A percentile compares a stretch with the other conserved stretches of the same genome.
Conservation (phyloP, 2,888 invertebrate species). For the Pristionchus mayeri region DNA sequence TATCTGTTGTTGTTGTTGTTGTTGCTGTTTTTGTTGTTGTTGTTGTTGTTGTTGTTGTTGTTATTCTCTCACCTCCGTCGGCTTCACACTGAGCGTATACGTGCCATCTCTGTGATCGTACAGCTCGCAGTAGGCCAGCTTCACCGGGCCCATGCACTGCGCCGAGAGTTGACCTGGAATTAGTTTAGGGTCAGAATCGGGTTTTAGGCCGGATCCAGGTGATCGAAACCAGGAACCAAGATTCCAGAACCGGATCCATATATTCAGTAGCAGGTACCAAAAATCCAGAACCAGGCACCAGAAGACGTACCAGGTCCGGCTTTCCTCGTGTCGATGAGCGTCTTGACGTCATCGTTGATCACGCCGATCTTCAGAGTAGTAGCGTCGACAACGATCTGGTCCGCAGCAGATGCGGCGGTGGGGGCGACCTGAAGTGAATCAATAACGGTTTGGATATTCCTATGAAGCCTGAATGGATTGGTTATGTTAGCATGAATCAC, state of each 20-base stretch:
- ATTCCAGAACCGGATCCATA: not conserved
- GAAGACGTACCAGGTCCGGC: conserved; percentile 84
- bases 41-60: not conserved
- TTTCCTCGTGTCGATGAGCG: conserved; percentile 95
- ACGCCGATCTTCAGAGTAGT: conserved; percentile 94
- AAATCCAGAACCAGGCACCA: not conserved
- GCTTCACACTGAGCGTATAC: conserved; percentile 88
- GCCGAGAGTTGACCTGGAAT: conserved; percentile 89
- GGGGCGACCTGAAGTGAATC: conserved; percentile 57
- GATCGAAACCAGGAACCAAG: not conserved
- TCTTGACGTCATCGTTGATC: conserved; percentile 94
- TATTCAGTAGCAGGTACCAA: not conserved
- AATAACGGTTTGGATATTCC: no score
- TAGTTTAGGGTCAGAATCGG: not conserved
- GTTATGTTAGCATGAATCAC: no score
- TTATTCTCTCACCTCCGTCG: conserved; percentile 83
- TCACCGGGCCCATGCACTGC: conserved; percentile 92
- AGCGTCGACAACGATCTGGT: conserved; percentile 85
- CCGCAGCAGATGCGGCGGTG: conserved; percentile 72
- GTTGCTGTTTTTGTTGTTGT: no score
- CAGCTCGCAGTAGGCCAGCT: conserved; percentile 96
- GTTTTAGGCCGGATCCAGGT: no score
- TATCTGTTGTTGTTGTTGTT: not conserved
- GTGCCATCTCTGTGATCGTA: conserved; percentile 98
- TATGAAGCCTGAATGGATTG: no score